phyloP scores from a whole-genome alignment of 2,888 invertebrate genomes.

The Drosophila neonasuta region DNA sequence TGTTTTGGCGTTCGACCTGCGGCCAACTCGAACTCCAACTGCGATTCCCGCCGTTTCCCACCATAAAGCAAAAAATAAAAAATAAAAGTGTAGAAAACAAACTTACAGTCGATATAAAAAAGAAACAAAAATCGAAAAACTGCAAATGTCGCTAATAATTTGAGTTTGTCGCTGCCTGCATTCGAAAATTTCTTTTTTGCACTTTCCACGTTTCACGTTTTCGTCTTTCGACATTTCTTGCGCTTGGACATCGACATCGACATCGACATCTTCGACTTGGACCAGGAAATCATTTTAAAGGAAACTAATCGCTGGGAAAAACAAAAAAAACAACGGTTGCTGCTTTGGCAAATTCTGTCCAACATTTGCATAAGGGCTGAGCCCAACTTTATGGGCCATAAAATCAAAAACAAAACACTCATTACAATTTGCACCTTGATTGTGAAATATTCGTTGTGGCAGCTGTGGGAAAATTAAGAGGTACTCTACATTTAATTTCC shows the following conservation, averaged over 20 bases:
- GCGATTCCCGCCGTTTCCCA: slow-evolving; percentile 53
- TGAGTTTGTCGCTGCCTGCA: slow-evolving; percentile 45
- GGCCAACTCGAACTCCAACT: slow-evolving; percentile 43
- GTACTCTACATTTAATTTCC: slow-evolving; percentile 29
- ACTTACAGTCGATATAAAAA: slow-evolving; percentile 23
- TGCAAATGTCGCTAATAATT: slow-evolving; percentile 75
- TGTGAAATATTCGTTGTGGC: slow-evolving; percentile 53
- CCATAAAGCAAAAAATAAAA: slow-evolving; percentile 62
- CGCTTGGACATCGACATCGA: slow-evolving; percentile 31
- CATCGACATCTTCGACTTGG: slow-evolving; percentile 32
- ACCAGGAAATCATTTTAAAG: slow-evolving; percentile 68
- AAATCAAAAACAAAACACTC: slow-evolving; percentile 19
- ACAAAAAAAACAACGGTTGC: slow-evolving; percentile 1
- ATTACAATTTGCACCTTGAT: slow-evolving; percentile 48
- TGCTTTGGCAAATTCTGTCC: not conserved
- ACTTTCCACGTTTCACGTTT: slow-evolving; percentile 63
- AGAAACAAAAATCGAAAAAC: slow-evolving; percentile 22
- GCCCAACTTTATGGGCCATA: slow-evolving; percentile 16
- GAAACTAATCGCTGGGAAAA: slow-evolving; percentile 22
- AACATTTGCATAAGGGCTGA: slow-evolving; percentile 12
- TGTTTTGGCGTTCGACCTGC: slow-evolving; percentile 59
- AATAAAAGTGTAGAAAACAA: slow-evolving; percentile 30
- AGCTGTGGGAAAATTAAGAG: slow-evolving; percentile 47
- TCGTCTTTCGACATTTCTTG: slow-evolving; percentile 42
- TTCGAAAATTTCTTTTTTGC: slow-evolving; percentile 65